Evolutionary conservation across 2,797 vertebrate genomes (phyloP), one percentile per base, ranked within the genome.

Genomic region (Oophaga sylvatica): DNA sequence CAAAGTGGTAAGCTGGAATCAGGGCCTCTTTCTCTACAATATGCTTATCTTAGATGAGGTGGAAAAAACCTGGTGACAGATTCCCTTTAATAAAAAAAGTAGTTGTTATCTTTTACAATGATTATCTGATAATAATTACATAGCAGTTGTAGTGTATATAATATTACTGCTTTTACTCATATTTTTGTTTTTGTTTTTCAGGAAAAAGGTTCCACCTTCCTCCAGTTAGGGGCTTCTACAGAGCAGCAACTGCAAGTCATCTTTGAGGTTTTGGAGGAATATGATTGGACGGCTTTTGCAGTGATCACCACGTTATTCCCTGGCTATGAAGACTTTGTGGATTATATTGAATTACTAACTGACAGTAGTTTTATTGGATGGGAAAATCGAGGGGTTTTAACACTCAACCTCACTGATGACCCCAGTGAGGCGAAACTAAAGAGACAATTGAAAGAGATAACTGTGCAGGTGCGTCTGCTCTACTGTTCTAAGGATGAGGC

Each of bases 191-290:
- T 85, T 65, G 2, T 67, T 1, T 87, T 57, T 91, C 94, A 98
- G 97, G 97, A 98, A 95, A 95, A 96, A 90, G 97, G 97, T 92
- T 98, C 97, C 90, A 96, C 98, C 90, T 99, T 98, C 94, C 95
- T 98, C 76, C 97, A 99, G 94, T 94, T 99, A 92, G 97, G 97
- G 92, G 97, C 97, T 22, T 98, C 97, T 75, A 98, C 97, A 0
- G 95, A 97, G 86, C 97, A 98, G 90, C 97, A 99, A 83, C 93
- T 99, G 19, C 97, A 96, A 92, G 97, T 98, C 90, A 98, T 98
- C 93, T 98, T 98, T 65, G 97, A 98, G 95, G 97, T 99, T 91
- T 93, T 99, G 92, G 98, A 99, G 92, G 97, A 99, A 90, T 98
- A 99, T 3, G 98, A 99, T 79, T 99, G 98, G 98, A 99, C 97